Evolutionary conservation across 2,797 vertebrate species (phyloP), one percentile per base, ranked within the genome.

Genomic region (Channa striata): DNA sequence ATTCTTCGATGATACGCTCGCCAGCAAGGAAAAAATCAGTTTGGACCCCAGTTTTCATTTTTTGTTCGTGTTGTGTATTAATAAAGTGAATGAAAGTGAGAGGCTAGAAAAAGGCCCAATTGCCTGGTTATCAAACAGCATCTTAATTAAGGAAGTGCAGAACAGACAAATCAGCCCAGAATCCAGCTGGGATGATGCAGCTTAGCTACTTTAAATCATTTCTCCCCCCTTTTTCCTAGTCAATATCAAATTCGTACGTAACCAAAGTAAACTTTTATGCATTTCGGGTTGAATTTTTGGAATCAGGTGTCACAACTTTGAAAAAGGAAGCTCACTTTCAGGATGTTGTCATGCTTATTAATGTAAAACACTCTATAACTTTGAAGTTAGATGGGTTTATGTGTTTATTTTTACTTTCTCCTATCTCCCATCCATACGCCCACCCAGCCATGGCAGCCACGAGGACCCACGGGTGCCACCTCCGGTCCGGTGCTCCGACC

Each of bases 401-500:
- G 54, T 56, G 57, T 64, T 77, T 87, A 84, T 84, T 81, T 82
- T 77, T 79, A 72, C 65, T 63, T 71, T 19, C 1, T 30, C 25
- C 25, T 2, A n/a, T 59, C 69, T 49, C 77, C 42, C 77, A 37
- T 59, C 39, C 62, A 8, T 37, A 46, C 69, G n/a, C 65, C 30
- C 72, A 23, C 44, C n/a, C 64, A 46, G 23, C 37, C 67, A 60
- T 30, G 4, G 25, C 4, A 54, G 36, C 72, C 72, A 37, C 6
- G 67, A 62, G 76, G 82, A 84, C 79, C 88, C 84, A 58, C 11
- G 73, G 86, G 91, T 76, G 80, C 79, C 71, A 82, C 89, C 88
- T 83, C 85, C 42, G 90, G 90, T 90, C 77, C 8, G 25, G 2
- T 70, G 19, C 39, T 2, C 79, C 47, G 68, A 87, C 84, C 89